Base-by-base conservation (phyloP, 2,888 invertebrate species). In the Nomada lathburiana region DNA sequence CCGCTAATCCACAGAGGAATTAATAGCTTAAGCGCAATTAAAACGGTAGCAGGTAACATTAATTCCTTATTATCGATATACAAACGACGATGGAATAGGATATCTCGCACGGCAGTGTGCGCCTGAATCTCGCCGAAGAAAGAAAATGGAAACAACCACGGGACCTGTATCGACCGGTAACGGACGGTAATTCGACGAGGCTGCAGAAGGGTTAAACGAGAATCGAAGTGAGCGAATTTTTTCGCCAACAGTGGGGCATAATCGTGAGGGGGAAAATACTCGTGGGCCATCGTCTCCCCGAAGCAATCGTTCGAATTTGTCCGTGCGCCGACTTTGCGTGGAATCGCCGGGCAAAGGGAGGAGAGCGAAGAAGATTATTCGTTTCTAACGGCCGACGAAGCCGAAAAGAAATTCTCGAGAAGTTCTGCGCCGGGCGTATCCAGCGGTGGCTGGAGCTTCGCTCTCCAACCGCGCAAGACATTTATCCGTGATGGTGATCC, bases 181-280 rank as follows among this genome's bases (percentile, higher is more conserved):
- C 47, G 44, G 13, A 55, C 4, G 18, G 11, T 65, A 78, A 74
- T 64, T 75, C 44, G 64, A 64, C 59, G n/a, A 76, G 70, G 50
- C 52, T 60, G 57, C 59, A 26, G 65, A 7, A 23, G 60, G 47
- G 29, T 29, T 63, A 44, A 52, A 26, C 47, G 59, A 36, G 18
- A 23, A 13, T 13, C 44, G 29, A 57, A 50, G 42, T n/a, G 2
- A 9, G 36, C 44, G 52, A 26, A 26, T 20, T 18, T 44, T 63
- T 72, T 69, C 53, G 26, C 47, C 60, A 52, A 70, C 53, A 20
- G 71, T n/a, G 13, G n/a, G 55, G 59, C 67, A 75, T 86, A 86
- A 86, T 82, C 84, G 84, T 82, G 80, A 86, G 80, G 74, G 74
- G 59, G 53, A 82, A 74, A 86, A 57, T 86, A 86, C 59, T 74